Evolutionary conservation across 2,113 vertebrate species (phyloP).

Genomic region (Ammodramus savannarum): DNA sequence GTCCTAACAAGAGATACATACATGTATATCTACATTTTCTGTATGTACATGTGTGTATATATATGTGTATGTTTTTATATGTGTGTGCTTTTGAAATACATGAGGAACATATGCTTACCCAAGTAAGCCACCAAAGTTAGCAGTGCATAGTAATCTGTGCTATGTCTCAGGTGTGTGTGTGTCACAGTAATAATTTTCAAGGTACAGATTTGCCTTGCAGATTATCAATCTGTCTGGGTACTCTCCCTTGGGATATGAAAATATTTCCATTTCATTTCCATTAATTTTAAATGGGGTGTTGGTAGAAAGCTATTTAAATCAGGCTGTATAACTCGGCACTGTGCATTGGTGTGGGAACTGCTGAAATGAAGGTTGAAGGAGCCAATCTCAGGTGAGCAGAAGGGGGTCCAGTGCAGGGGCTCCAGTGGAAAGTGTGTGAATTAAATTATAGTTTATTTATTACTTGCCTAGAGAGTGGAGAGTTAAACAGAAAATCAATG

Average conservation of each 20-base stretch:
- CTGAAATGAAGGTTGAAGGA: background rate
- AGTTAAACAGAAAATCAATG: background rate
- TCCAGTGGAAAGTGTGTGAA: background rate
- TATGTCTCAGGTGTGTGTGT: background rate
- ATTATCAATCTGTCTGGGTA: slow-evolving; percentile 20
- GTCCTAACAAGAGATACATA: background rate
- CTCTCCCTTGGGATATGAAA: background rate
- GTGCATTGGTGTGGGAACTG: background rate
- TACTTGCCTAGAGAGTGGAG: background rate
- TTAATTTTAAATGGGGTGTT: background rate
- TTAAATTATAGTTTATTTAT: background rate
- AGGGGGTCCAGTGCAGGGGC: background rate
- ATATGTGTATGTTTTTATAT: background rate
- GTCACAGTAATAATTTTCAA: background rate
- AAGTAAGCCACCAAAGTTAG: background rate
- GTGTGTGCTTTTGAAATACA: background rate
- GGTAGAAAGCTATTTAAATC: background rate
- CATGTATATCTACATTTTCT: background rate
- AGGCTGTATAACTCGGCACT: background rate
- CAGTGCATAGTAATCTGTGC: background rate
- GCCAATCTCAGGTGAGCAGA: accelerated
- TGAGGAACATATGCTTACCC: background rate
- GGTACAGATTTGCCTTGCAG: slow-evolving; percentile 47
- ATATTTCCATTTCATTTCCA: slow-evolving; percentile 48
- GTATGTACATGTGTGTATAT: background rate